Evolutionary conservation across 2,888 invertebrate genomes (phyloP), one percentile per base, ranked within the genome.

Genomic region (Drosophila meridionalis): DNA sequence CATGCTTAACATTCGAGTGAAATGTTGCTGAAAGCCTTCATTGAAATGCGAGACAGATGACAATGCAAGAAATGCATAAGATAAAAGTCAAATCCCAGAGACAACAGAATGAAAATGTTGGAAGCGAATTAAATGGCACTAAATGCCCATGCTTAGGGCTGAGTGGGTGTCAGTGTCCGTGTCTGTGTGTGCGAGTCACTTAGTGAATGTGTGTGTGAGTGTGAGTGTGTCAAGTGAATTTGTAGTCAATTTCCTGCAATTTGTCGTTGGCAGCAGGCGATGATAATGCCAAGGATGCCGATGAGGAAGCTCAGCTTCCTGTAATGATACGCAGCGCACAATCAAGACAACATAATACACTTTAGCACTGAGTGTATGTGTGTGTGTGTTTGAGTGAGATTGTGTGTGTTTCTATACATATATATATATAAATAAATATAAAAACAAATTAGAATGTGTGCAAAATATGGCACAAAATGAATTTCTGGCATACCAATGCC

Each of bases 241-340:
- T 90, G 82, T 90, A 83, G 90, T 87, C 85, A 90, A 85, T 85
- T 90, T 85, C 85, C 90, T 87, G 90, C 73, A 90, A 90, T 85
- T 90, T 85, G 90, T 78, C 78, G 77, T 74, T 59, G 69, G 72
- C 73, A 69, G 64, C 69, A 42, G 47, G 53, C 38, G 42, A 50
- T 59, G 38, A 45, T 57, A 59, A 63, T 58, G 60, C 34, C 36
- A 42, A 61, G 36, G 38, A 56, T 66, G 69, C 53, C 50, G 60
- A 77, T 59, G 63, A 55, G 55, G 55, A 47, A 67, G 65, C 48
- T 30, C 7, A 47, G 68, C 85, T 60, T 88, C 74, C 81, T 83
- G 90, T 86, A 90, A 84, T 89, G 87, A 84, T 88, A 83, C 84
- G 81, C 78, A 66, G 63, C 66, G 57, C 73, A 80, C 83, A 84